A percentile compares a stretch with the other conserved stretches of the same genome.
These are phyloP conservation scores for Chelmon rostratus DNA, from an alignment of 2,797 vertebrate species.

Conservation along the genomic window DNA sequence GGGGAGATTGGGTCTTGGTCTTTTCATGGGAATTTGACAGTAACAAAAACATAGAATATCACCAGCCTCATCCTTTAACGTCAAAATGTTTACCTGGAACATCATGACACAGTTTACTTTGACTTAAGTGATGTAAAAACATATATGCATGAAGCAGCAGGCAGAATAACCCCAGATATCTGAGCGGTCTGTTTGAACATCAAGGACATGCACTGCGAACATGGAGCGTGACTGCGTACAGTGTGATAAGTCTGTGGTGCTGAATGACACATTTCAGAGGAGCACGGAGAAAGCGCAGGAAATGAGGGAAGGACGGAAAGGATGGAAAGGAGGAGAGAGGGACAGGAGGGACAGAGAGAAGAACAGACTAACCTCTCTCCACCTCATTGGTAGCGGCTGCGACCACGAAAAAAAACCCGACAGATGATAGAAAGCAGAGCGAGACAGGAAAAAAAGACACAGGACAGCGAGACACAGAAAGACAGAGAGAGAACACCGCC, in stretches of 20 bases:
- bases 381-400: conserved; percentile 99
- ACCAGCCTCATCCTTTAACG: conserved; percentile 7
- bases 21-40: conserved; percentile 5
- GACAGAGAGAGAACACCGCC: conserved; percentile 75
- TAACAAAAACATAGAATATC: conserved; percentile 8
- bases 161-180: conserved; percentile 29
- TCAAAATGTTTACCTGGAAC: conserved; percentile 22
- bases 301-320: conserved; percentile 53
- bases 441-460: conserved; percentile 61
- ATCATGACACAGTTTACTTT: background rate
- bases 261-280: conserved; percentile 24
- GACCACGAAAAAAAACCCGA: conserved; percentile 85
- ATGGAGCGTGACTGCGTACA: conserved; percentile 37
- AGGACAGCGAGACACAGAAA: conserved; percentile 67
- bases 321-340: conserved; percentile 48
- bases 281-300: conserved; percentile 61
- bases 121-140: conserved; percentile 1
- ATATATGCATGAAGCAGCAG: conserved; percentile 46
- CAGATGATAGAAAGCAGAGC: conserved; percentile 77
- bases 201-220: conserved; percentile 58
- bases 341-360: conserved; percentile 67
- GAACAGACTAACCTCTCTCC: conserved; percentile 99
- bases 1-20: background rate
- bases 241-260: conserved; percentile 21
- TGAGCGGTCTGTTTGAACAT: conserved; percentile 40